Percentiles rank a stretch among this genome's conserved stretches.
Evolutionary conservation across 2,888 invertebrate genomes (phyloP).

Genomic region (Harpalus rubripes): DNA sequence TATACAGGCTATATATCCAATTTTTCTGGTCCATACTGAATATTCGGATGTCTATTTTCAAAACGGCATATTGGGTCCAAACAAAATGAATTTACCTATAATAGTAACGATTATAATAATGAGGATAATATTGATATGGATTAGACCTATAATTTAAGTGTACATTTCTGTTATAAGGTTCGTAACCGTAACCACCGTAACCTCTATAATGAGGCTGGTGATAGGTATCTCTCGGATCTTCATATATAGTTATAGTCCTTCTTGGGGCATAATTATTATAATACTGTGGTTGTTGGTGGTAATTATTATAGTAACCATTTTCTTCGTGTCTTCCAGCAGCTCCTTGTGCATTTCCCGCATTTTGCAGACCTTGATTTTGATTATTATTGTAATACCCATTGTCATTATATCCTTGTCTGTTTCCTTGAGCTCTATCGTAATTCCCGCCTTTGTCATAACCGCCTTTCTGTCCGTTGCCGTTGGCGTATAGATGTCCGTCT

Average conservation of each 20-base stretch:
- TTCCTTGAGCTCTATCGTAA: conserved; percentile 72
- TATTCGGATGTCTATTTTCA: too few species aligned
- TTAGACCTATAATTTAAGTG: conserved; percentile 77
- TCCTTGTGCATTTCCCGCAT: conserved; percentile 70
- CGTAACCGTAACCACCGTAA: too few species aligned
- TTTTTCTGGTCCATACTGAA: too few species aligned
- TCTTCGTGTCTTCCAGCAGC: conserved; percentile 67
- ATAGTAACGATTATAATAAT: conserved; percentile 21
- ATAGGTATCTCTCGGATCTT: conserved; percentile 73
- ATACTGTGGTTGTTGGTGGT: conserved; percentile 30
- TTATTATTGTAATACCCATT: conserved; percentile 73
- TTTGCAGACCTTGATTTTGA: conserved; percentile 71
- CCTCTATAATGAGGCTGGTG: not conserved
- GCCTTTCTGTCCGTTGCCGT: conserved; percentile 73
- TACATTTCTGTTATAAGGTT: conserved; percentile 78
- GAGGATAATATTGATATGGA: conserved; percentile 69
- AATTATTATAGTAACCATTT: conserved; percentile 32
- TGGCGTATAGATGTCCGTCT: conserved; percentile 71
- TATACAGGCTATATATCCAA: not conserved
- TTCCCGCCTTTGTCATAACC: conserved; percentile 74
- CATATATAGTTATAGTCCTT: conserved; percentile 75
- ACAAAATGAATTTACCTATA: conserved; percentile 24
- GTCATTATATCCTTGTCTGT: conserved; percentile 73
- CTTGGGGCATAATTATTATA: conserved; percentile 67
- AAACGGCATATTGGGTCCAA: too few species aligned